These are phyloP conservation scores for Heliocidaris tuberculata DNA, from an alignment of 35 echinoderm and acorn worm species.

Conservation along the genomic window DNA sequence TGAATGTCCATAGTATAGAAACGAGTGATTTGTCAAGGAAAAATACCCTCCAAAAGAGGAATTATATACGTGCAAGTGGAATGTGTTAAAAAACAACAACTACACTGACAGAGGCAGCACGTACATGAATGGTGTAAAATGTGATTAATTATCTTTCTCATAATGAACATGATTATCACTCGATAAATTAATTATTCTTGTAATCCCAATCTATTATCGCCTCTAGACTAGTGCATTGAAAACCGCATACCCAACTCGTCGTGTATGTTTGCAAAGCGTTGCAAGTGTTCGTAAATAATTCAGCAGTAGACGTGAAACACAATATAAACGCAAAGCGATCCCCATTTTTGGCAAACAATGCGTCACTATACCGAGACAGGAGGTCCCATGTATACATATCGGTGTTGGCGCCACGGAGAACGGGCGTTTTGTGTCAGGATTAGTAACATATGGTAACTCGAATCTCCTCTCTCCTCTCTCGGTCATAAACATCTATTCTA, in stretches of 20 bases:
- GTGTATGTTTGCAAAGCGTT: neutral
- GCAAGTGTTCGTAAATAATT: neutral
- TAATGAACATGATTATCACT: too few relatives aligned
- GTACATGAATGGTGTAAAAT: too few relatives aligned
- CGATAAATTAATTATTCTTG: too few relatives aligned
- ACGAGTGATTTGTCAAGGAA: too few relatives aligned
- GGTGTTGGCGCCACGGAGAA: neutral
- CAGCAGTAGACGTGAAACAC: neutral
- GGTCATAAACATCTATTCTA: neutral
- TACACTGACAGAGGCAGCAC: too few relatives aligned
- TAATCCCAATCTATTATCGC: too few relatives aligned
- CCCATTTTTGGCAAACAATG: neutral
- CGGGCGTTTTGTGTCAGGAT: neutral
- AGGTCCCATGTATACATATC: neutral
- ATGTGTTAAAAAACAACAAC: too few relatives aligned
- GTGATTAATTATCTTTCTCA: too few relatives aligned
- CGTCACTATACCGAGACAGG: neutral
- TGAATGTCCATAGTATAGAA: too few relatives aligned
- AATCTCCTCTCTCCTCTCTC: neutral
- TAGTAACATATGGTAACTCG: neutral
- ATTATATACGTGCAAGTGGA: too few relatives aligned
- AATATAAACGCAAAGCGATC: neutral
- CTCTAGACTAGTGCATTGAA: too few relatives aligned
- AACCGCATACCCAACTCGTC: neutral
- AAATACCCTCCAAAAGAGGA: too few relatives aligned